Conservation (phyloP, 64 coral and sea anemone genomes). For the Orbicella faveolata region DNA sequence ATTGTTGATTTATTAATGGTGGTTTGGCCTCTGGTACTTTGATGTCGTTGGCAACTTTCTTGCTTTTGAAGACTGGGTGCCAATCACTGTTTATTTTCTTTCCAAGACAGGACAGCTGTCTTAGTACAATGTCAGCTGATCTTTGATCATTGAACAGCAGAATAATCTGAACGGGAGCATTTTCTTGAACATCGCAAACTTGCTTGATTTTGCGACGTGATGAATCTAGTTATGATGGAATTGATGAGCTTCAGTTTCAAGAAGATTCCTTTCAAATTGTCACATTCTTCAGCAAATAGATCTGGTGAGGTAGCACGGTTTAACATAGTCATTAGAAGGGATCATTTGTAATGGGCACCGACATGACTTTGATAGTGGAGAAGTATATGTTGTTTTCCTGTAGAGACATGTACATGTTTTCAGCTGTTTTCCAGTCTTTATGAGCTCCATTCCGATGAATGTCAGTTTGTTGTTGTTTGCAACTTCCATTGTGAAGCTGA, state of each 20-base stretch:
- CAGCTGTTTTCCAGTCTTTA: not conserved
- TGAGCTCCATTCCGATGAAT: constrained; percentile 67
- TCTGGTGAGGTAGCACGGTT: constrained; percentile 4
- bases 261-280: constrained; percentile 45
- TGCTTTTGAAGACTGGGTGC: constrained; percentile 52
- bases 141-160: constrained; percentile 46
- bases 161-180: constrained; percentile 25
- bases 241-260: constrained; percentile 58
- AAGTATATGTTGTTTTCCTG: too few species aligned
- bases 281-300: constrained; percentile 53
- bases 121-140: constrained; percentile 39
- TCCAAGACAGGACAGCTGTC: constrained; percentile 43
- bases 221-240: constrained; percentile 24
- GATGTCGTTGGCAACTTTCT: constrained; percentile 54
- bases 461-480: constrained; percentile 42
- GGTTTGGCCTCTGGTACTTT: constrained; percentile 50
- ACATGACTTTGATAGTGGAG: too few species aligned
- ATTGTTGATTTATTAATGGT: constrained; percentile 9
- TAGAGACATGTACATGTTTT: too few species aligned
- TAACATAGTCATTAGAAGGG: too few species aligned
- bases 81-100: constrained; percentile 59
- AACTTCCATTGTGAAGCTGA: constrained; percentile 51
- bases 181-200: constrained; percentile 29
- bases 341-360: too few species aligned
- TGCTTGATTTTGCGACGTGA: constrained; percentile 34